Conservation (phyloP, 1,140 invertebrate genomes). For the Nephila pilipes region DNA sequence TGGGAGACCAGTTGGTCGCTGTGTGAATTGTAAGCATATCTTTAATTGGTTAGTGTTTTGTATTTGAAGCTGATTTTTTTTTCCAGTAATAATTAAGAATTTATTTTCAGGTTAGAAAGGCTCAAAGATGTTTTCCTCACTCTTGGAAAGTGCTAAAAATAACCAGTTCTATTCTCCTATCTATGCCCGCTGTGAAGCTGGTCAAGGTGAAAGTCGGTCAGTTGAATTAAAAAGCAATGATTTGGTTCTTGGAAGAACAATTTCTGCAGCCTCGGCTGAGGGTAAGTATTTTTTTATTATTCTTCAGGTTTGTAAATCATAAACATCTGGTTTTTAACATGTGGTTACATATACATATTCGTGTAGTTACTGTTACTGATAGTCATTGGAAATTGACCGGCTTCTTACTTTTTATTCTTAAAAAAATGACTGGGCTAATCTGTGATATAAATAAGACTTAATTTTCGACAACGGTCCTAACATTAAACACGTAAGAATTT, state of each 20-base stretch:
- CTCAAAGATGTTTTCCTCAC: slow-evolving; percentile 86
- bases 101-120: background rate
- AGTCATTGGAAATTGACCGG: too few species aligned
- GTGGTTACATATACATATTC: too few species aligned
- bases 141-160: slow-evolving; percentile 88
- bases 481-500: too few species aligned
- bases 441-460: too few species aligned
- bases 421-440: too few species aligned
- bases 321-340: too few species aligned
- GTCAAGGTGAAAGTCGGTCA: slow-evolving; percentile 77
- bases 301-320: too few species aligned
- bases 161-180: slow-evolving; percentile 88
- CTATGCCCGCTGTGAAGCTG: slow-evolving; percentile 81
- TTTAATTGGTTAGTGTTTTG: background rate
- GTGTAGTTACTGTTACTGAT: too few species aligned
- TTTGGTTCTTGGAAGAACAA: slow-evolving; percentile 46
- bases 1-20: slow-evolving; percentile 8
- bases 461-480: too few species aligned
- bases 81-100: background rate
- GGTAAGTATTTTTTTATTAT: slow-evolving; percentile 45
- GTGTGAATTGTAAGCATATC: background rate
- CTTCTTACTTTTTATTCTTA: too few species aligned
- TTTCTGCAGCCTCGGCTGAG: slow-evolving; percentile 65
- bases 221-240: background rate
- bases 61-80: background rate